Evolutionary conservation across 1,140 invertebrate species (phyloP), one percentile per base, ranked within the genome.

Genomic region (Heterodera carotae): DNA sequence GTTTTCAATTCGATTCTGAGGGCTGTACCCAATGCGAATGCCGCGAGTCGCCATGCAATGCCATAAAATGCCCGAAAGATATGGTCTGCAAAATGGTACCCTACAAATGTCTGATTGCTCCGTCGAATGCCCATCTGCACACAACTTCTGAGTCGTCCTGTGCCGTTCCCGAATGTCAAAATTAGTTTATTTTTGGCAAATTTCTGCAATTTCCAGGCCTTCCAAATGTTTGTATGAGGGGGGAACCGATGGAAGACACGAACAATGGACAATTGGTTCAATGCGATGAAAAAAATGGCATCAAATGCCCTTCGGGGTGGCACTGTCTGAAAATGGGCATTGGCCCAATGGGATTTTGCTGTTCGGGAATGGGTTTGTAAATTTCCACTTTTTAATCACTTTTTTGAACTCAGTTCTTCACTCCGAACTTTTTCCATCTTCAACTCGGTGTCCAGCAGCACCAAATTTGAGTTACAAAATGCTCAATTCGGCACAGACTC

Each of bases 241-340:
- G 84, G 53, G 83, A 85, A 59, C 84, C 84, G 8, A 64, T 85
- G 33, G 75, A 78, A 39, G 62, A 66, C 53, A 71, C 31, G 53
- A 39, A 1, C 39, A 86, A 33, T 60, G 78, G 69, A 27, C 59
- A 66, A 66, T 34, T 79, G 72, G 36, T 69, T 22, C 31, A 73
- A 48, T 83, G 82, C 69, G 68, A 84, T 71, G 67, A 76, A 27
- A 36, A 64, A 66, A 60, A 72, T 27, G 73, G 64, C n/a, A 62
- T 36, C 12, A 71, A 77, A 29, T 86, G 85, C 67, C 85, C 84
- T 2, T 64, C 77, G 25, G 83, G 85, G 27, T 85, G 82, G 77
- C 80, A 76, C 69, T 85, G 84, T 64, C 77, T 84, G 31, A 76
- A 76, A 48, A 74, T 86, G 43, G 84, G 84, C 56, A 70, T 79